Conservation (phyloP, 2,113 vertebrate genomes). For the Steatornis caripensis region DNA sequence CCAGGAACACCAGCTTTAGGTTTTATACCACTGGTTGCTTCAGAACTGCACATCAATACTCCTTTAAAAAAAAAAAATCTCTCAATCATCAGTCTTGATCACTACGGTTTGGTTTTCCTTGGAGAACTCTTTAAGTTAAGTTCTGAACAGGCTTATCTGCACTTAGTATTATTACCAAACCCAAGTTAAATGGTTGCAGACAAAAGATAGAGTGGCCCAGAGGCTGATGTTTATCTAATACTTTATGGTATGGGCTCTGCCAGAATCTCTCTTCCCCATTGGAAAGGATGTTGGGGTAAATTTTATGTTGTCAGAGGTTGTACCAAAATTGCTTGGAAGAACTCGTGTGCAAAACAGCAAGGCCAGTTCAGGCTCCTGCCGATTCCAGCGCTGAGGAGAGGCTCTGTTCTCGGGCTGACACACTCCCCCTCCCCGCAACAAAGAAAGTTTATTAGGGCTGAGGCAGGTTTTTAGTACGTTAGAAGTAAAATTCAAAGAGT, state of each 20-base stretch:
- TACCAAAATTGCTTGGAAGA: background rate
- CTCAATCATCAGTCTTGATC: background rate
- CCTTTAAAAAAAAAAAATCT: background rate
- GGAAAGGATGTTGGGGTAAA: background rate
- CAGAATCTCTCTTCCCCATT: background rate
- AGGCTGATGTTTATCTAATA: background rate
- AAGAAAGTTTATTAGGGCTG: background rate
- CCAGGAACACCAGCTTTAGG: background rate
- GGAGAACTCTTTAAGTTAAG: background rate
- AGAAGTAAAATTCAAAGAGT: background rate
- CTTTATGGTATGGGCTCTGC: background rate
- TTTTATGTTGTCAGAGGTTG: background rate
- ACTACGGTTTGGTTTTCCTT: background rate
- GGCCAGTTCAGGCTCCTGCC: background rate
- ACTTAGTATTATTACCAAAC: background rate
- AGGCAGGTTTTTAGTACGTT: background rate
- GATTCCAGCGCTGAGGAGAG: background rate
- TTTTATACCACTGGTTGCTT: background rate
- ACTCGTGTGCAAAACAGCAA: background rate
- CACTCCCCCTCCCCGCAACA: accelerated
- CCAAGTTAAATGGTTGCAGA: background rate
- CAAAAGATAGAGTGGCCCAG: background rate
- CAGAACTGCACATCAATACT: background rate
- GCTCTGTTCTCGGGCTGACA: background rate
- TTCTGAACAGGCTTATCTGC: background rate